These are phyloP conservation scores for Cinclus cinclus DNA, from an alignment of 2,113 vertebrate genomes.

Conservation along the genomic window DNA sequence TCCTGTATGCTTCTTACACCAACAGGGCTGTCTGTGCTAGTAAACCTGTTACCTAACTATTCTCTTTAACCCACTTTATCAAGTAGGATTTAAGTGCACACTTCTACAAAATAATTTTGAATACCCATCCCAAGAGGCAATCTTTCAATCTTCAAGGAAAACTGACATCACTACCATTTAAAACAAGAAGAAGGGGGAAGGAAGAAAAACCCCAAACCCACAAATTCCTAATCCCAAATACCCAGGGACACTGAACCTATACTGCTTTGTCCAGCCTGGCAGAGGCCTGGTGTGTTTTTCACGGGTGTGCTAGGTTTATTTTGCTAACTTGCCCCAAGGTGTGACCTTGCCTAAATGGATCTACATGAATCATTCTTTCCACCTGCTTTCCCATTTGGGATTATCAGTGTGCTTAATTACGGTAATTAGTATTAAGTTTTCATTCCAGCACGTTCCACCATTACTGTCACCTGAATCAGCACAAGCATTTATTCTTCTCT, in stretches of 20 bases:
- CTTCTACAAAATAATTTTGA: not conserved
- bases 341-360: conserved; percentile 29
- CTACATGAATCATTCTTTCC: conserved; percentile 61
- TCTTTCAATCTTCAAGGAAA: not conserved
- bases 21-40: not conserved
- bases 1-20: not conserved
- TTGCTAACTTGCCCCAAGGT: conserved; percentile 57
- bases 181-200: not conserved
- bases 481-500: not conserved
- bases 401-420: conserved; percentile 10
- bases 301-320: conserved; percentile 32
- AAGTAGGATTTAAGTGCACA: not conserved
- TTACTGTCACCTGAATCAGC: not conserved
- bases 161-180: not conserved
- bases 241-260: not conserved
- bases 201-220: not conserved
- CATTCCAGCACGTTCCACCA: not conserved
- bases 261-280: conserved; percentile 6
- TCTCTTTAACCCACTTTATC: not conserved
- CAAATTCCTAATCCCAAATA: not conserved
- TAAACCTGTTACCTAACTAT: not conserved
- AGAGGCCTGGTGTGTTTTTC: conserved; percentile 5
- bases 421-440: not conserved
- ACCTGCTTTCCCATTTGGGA: conserved; percentile 3
- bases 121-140: conserved; percentile 12